Conservation (phyloP, 1,140 invertebrate genomes). For the Centruroides sculpturatus region DNA sequence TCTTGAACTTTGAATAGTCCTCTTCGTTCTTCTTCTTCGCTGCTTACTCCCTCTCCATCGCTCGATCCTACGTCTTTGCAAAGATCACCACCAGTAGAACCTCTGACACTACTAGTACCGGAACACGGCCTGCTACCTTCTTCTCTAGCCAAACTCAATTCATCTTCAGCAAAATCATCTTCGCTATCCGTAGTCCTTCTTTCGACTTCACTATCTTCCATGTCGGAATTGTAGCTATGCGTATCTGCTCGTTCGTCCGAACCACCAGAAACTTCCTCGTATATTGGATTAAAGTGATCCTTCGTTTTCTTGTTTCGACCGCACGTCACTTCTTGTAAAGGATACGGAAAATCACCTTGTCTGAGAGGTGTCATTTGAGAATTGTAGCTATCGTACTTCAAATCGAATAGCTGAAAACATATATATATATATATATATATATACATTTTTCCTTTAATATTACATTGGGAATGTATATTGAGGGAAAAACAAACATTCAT, state of each 20-base stretch:
- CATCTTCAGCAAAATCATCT: slow-evolving; percentile 20
- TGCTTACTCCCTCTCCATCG: slow-evolving; percentile 2
- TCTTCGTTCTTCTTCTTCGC: too few species aligned
- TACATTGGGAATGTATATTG: too few species aligned
- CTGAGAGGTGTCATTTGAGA: too few species aligned
- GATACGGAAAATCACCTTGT: too few species aligned
- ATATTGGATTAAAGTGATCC: slow-evolving; percentile 18
- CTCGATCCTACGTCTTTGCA: slow-evolving; percentile 12
- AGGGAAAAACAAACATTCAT: too few species aligned
- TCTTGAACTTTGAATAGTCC: neutral
- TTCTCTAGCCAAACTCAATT: slow-evolving; percentile 17
- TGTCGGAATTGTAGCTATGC: slow-evolving; percentile 12
- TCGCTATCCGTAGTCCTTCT: slow-evolving; percentile 16
- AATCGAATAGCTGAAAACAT: too few species aligned
- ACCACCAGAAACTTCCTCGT: slow-evolving; percentile 17
- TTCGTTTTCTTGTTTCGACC: slow-evolving; percentile 3
- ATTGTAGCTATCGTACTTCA: too few species aligned
- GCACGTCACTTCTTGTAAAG: too few species aligned
- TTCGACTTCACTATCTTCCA: slow-evolving; percentile 17
- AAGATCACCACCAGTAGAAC: slow-evolving; percentile 18
- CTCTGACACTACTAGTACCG: slow-evolving; percentile 16
- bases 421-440: too few species aligned
- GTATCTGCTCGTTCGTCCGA: slow-evolving; percentile 11
- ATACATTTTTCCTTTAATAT: too few species aligned
- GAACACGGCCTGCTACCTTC: slow-evolving; percentile 9